These are phyloP conservation scores for Seira ritae DNA, from an alignment of 2,888 invertebrate species.

Conservation along the genomic window DNA sequence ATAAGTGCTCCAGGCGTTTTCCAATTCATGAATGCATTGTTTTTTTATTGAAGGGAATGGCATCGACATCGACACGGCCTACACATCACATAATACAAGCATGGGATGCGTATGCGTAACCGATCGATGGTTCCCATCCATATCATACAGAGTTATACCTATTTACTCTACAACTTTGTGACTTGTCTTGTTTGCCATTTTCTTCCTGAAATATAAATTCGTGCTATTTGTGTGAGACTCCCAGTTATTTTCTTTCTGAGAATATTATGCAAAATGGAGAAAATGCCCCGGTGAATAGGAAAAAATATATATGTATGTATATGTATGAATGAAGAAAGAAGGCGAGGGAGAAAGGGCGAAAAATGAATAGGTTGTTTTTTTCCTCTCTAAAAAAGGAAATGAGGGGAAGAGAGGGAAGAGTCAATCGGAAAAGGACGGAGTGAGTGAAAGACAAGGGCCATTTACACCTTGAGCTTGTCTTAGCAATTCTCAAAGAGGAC, in stretches of 20 bases:
- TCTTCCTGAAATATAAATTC: no score
- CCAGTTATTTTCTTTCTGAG: neutral
- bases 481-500: slow-evolving; percentile 52
- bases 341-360: neutral
- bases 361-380: slow-evolving; percentile 58
- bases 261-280: neutral
- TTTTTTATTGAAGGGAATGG: neutral
- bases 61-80: neutral
- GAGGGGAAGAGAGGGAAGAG: slow-evolving; percentile 57
- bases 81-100: no score
- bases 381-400: slow-evolving; percentile 31
- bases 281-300: neutral
- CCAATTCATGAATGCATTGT: slow-evolving; percentile 16
- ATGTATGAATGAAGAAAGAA: neutral
- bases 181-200: no score
- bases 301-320: no score
- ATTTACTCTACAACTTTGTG: no score
- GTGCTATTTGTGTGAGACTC: no score
- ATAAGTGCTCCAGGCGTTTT: slow-evolving; percentile 9
- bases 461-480: slow-evolving; percentile 70
- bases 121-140: neutral
- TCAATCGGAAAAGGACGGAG: slow-evolving; percentile 58
- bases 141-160: no score
- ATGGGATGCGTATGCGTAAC: slow-evolving; percentile 5
- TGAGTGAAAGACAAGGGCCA: slow-evolving; percentile 67